A percentile compares a stretch with the other conserved stretches of the same genome.
Conservation (phyloP, 2,113 vertebrate species). For the Cichladusa arquata region DNA sequence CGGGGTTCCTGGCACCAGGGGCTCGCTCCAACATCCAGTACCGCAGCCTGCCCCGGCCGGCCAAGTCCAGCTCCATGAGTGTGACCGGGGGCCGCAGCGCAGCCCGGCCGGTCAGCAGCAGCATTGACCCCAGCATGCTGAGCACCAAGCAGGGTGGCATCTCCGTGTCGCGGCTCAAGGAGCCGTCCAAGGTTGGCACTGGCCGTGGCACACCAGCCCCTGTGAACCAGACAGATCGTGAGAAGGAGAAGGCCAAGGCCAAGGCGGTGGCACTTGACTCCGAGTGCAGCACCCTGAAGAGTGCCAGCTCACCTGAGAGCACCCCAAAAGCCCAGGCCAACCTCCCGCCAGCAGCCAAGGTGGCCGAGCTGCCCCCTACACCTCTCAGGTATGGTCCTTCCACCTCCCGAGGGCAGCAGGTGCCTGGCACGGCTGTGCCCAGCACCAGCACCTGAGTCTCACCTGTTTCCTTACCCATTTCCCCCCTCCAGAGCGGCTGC, state of each 20-base stretch:
- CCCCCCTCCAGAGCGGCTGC: slow-evolving; percentile 74
- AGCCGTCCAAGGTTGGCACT: slow-evolving; percentile 76
- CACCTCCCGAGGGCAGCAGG: accelerated
- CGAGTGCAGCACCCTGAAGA: slow-evolving; percentile 77
- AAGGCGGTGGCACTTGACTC: slow-evolving; percentile 89
- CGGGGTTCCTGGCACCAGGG: slow-evolving; percentile 85
- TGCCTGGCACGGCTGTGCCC: accelerated
- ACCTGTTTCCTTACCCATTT: neutral
- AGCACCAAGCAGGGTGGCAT: slow-evolving; percentile 76
- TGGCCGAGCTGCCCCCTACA: slow-evolving; percentile 80
- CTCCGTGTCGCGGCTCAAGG: slow-evolving; percentile 80
- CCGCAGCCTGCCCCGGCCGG: slow-evolving; percentile 92
- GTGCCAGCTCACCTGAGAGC: slow-evolving; percentile 73
- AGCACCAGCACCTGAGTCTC: neutral
- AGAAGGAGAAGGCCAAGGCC: slow-evolving; percentile 94
- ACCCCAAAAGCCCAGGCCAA: slow-evolving; percentile 79
- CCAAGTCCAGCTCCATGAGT: slow-evolving; percentile 91
- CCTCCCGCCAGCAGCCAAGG: slow-evolving; percentile 76
- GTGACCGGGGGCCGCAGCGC: slow-evolving; percentile 79
- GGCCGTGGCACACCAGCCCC: slow-evolving; percentile 75
- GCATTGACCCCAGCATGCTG: slow-evolving; percentile 83
- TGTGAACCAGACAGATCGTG: slow-evolving; percentile 93
- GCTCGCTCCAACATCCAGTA: slow-evolving; percentile 93
- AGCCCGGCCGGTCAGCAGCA: slow-evolving; percentile 85
- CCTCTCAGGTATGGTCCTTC: slow-evolving; percentile 81